Conservation (phyloP, 2,888 invertebrate genomes). For the Hirtodrosophila duncani region DNA sequence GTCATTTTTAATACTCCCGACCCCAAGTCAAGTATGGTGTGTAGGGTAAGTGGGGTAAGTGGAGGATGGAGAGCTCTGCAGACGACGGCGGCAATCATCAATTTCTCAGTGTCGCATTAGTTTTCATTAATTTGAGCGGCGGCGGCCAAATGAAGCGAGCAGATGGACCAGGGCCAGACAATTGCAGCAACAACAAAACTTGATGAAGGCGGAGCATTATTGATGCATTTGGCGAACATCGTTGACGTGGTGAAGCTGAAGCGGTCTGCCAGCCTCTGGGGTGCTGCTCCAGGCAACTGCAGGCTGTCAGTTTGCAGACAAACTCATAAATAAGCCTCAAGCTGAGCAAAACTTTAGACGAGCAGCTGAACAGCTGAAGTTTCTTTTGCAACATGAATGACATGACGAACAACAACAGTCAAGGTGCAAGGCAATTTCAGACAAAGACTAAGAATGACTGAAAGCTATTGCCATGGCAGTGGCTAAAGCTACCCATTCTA, state of each 20-base stretch:
- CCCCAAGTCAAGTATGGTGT: conserved; percentile 35
- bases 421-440: neutral
- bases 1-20: conserved; percentile 65
- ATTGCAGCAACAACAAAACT: conserved; percentile 47
- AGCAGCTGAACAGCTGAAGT: conserved; percentile 7
- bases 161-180: conserved; percentile 61
- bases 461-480: conserved; percentile 3
- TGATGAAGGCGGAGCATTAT: conserved; percentile 60
- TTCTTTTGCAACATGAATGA: conserved; percentile 1
- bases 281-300: conserved; percentile 27
- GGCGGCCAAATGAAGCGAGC: conserved; percentile 33
- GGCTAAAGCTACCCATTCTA: conserved; percentile 15
- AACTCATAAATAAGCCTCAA: conserved; percentile 65
- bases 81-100: conserved; percentile 65
- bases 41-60: neutral
- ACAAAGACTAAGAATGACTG: conserved; percentile 1
- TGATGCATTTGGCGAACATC: conserved; percentile 64
- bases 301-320: conserved; percentile 50
- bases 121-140: conserved; percentile 73
- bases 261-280: no score
- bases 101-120: conserved; percentile 73
- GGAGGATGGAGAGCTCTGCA: conserved; percentile 9
- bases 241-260: conserved; percentile 51
- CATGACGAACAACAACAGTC: neutral
- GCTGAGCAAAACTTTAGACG: conserved; percentile 50